Evolutionary conservation across 2,888 invertebrate genomes (phyloP).

Genomic region (Mimachlamys varia): DNA sequence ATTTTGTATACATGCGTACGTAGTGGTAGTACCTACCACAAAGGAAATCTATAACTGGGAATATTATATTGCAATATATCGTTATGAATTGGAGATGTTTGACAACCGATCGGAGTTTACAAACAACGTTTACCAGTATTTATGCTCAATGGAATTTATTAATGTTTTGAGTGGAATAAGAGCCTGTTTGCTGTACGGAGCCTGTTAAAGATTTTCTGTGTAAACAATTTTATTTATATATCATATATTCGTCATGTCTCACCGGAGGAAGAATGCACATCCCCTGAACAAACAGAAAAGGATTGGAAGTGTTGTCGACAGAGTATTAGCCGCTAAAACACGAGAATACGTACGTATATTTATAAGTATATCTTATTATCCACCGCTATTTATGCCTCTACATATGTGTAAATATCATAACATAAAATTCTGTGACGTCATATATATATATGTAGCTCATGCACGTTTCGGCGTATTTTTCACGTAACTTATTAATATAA

Average conservation of each 20-base stretch:
- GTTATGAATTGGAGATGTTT: neutral
- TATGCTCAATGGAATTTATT: neutral
- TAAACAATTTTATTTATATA: neutral
- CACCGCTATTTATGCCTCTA: neutral
- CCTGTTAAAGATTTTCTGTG: neutral
- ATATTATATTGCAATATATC: neutral
- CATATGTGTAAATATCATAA: neutral
- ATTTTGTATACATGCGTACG: neutral
- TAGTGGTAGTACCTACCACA: neutral
- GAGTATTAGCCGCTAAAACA: constrained; percentile 51
- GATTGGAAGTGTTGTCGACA: constrained; percentile 51
- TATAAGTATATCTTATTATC: neutral
- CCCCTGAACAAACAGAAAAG: constrained; percentile 62
- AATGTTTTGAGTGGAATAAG: too few species aligned
- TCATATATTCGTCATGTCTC: constrained; percentile 59
- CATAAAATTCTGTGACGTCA: constrained; percentile 9
- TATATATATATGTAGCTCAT: neutral
- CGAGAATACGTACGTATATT: constrained; percentile 49
- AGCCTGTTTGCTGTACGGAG: too few species aligned
- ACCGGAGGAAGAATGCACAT: constrained; percentile 68
- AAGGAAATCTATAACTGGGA: neutral
- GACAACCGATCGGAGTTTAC: too few species aligned
- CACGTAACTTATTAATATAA: neutral
- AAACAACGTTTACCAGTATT: neutral
- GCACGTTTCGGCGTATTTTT: neutral